Evolutionary conservation across 2,888 invertebrate species (phyloP), one percentile per base, ranked within the genome.

Genomic region (Lagria hirta): DNA sequence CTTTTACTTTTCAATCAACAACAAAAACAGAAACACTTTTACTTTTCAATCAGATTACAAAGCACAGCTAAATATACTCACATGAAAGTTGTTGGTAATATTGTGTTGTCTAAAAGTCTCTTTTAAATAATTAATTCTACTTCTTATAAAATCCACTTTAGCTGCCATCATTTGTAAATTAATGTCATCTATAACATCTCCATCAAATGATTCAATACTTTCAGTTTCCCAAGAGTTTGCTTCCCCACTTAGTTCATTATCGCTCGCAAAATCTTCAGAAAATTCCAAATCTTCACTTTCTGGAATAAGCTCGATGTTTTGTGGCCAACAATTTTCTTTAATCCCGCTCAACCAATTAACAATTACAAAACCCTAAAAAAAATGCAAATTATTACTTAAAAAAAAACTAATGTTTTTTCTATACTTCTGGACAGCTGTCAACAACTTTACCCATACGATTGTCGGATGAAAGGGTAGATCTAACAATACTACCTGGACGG

Each of bases 311-410:
- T 68, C 69, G 27, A 72, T 64, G 42, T 68, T 90, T 67, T 94
- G 93, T 0, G 96, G 96, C 86, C 89, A 94, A 67, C 91, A 93
- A 77, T 88, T 84, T 52, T 90, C 89, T 4, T 83, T 81, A 49
- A 83, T 83, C 6, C 87, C 88, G 64, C 89, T 87, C 1, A 90
- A 86, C 96, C 95, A 96, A 81, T 89, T 86, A n/a, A 96, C 91
- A 61, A 86, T 83, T 3, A 95, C 87, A 47, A 84, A 79, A 1
- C 81, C 95, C 73, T 70, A 47, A 16, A 58, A 55, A 24, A 27
- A 4, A 24, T 16, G 11, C 33, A 26, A 29, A 7, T 17, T 29
- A 4, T 3, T 22, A n/a, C 8, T 10, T 4, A 26, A n/a, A n/a
- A 29, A 16, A 28, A 22, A 22, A 36, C 21, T 54, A 10, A 8